Evolutionary conservation across 2,888 invertebrate genomes (phyloP), one percentile per base, ranked within the genome.

Genomic region (Drosophila fungiperda): DNA sequence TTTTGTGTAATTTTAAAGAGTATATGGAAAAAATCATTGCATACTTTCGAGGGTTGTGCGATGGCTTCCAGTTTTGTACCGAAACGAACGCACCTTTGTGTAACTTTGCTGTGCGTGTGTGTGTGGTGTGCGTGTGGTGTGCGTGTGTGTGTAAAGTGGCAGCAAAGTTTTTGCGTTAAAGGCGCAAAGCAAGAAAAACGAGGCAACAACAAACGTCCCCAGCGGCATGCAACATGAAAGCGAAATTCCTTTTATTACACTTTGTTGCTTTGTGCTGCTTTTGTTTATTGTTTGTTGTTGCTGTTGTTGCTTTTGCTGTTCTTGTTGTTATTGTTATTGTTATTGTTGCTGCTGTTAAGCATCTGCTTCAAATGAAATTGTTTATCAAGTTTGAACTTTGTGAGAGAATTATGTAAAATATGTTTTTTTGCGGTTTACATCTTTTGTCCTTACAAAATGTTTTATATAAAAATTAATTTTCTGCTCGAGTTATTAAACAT

Each of bases 341-440:
- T 71, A 61, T 40, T 62, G 70, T n/a, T 63, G 60, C 35, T 67
- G 62, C 74, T 69, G 69, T 78, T 71, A 71, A 73, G 76, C 79
- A 76, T 72, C 82, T 89, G 77, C 78, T 87, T 89, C 82, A 77
- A 87, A 82, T 87, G 73, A 87, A 86, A 86, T 86, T 86, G 88
- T 86, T 86, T 86, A 89, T 87, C 85, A 85, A 85, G 82, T 89
- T 79, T 75, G 73, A 84, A 80, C 76, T 77, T 77, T 63, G 50
- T 64, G 64, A 76, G 65, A 76, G 77, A 86, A 89, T 84, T 86
- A 86, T 87, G 89, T 89, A 80, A 89, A 86, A 89, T 89, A 86
- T 86, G 87, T 6, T 29, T 23, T 83, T 85, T 72, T 83, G 71
- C 65, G 76, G 70, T 70, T 32, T 48, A 52, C 50, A 23, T 33